Evolutionary conservation across 2,888 invertebrate species (phyloP), one percentile per base, ranked within the genome.

Genomic region (Folsomia candida): DNA sequence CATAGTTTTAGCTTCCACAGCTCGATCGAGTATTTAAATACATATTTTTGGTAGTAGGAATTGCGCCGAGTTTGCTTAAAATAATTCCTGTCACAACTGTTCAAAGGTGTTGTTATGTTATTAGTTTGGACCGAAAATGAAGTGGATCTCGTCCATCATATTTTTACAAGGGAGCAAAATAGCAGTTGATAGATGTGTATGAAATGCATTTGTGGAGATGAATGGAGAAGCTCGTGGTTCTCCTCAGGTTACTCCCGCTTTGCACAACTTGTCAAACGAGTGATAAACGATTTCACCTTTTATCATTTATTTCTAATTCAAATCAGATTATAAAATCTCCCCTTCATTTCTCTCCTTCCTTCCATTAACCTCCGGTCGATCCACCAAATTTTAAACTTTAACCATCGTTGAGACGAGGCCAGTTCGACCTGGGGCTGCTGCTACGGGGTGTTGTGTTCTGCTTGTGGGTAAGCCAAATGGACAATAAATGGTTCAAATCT

Each of bases 271-370:
- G 79, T 79, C 79, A 79, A 78, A 76, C 71, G 73, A 65, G 78
- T 79, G 77, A 79, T 79, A 79, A 79, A 79, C 77, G 79, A 79
- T 79, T 76, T 71, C 76, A 73, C 73, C 72, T 72, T 77, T 77
- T 73, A 76, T 79, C 75, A 77, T 79, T 75, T 76, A 76, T 77
- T 77, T 78, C 75, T 76, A 78, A 79, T 79, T 79, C 77, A 77
- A 79, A 79, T 79, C 79, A 79, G 79, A 78, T 76, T 78, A 76
- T 69, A 62, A 71, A 74, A 68, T 74, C 74, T 72, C 67, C 69
- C 73, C 71, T 70, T 65, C 71, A 29, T 61, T 60, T 60, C 57
- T 29, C 71, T 70, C 51, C 63, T 62, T 3, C 67, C 51, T 76
- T 74, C 74, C 65, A 74, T 75, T 74, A 77, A 77, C 75, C 73